These are phyloP conservation scores for Porites rus DNA, from an alignment of 92 coral and sea anemone genomes.

Conservation along the genomic window DNA sequence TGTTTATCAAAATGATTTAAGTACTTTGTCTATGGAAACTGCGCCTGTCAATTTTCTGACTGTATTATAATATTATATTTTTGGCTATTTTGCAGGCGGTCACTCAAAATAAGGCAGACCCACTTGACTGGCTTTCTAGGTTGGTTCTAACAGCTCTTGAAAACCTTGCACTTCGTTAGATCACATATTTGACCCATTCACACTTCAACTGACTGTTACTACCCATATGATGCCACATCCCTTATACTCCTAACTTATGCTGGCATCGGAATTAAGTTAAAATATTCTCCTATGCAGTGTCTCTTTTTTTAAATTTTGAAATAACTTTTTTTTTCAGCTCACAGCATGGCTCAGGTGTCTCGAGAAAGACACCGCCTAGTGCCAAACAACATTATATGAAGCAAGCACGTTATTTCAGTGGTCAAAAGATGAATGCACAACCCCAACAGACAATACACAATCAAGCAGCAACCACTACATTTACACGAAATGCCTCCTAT, in stretches of 20 bases:
- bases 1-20: too few species aligned
- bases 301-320: background rate
- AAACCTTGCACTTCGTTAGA: background rate
- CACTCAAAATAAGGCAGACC: conserved; percentile 73
- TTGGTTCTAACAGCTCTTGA: conserved; percentile 23
- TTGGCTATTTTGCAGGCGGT: conserved; percentile 66
- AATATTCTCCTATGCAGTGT: background rate
- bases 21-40: too few species aligned
- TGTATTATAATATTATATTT: background rate
- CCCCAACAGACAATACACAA: conserved; percentile 16
- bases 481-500: conserved; percentile 70
- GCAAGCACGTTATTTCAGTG: conserved; percentile 95
- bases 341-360: conserved; percentile 59
- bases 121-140: conserved; percentile 77
- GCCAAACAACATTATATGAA: conserved; percentile 97
- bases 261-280: background rate
- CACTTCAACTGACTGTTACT: too few species aligned
- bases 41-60: too few species aligned
- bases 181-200: too few species aligned
- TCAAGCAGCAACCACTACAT: background rate
- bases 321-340: conserved; percentile 1
- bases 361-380: conserved; percentile 89
- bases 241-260: too few species aligned
- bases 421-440: conserved; percentile 82
- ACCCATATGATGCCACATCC: too few species aligned